Evolutionary conservation across 2,797 vertebrate genomes (phyloP).

Genomic region (Syndactyla subalaris): DNA sequence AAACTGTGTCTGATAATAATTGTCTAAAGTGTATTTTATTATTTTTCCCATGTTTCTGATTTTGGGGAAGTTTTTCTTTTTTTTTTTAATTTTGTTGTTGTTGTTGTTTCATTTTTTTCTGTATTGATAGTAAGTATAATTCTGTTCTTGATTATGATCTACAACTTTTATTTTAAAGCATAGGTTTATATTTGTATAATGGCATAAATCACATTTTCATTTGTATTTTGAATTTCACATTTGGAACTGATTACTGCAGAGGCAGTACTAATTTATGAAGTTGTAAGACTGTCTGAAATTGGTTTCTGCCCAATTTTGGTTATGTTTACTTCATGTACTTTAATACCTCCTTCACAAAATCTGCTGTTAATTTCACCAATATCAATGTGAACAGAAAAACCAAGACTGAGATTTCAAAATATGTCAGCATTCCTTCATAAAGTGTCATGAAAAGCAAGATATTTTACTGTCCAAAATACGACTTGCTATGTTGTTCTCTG

Average conservation of each 20-base stretch:
- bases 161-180: neutral
- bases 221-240: neutral
- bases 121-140: neutral
- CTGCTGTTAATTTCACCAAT: neutral
- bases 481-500: neutral
- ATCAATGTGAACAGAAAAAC: neutral
- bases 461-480: neutral
- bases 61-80: neutral
- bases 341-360: neutral
- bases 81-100: no score
- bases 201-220: neutral
- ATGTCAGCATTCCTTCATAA: neutral
- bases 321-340: neutral
- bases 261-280: neutral
- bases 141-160: neutral
- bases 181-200: neutral
- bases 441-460: neutral
- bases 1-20: neutral
- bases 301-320: neutral
- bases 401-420: neutral
- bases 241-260: neutral
- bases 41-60: neutral
- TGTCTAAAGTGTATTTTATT: neutral
- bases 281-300: neutral
- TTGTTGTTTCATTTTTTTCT: neutral